These are phyloP conservation scores for Amniataba percoides DNA, from an alignment of 2,797 vertebrate genomes.

Conservation along the genomic window DNA sequence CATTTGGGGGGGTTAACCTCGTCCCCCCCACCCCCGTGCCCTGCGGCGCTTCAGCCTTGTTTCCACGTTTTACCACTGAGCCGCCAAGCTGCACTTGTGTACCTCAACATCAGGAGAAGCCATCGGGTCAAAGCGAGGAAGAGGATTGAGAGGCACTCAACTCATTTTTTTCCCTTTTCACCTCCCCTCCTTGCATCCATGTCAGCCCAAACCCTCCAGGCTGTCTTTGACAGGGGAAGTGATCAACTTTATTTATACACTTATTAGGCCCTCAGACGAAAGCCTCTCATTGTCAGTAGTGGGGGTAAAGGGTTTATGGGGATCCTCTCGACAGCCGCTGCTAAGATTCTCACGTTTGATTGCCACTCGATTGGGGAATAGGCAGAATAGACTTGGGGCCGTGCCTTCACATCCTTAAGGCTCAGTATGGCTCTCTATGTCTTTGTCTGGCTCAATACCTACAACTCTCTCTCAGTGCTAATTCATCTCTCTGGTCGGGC, in stretches of 20 bases:
- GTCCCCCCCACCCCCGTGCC: slow-evolving; percentile 79
- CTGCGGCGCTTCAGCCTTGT: slow-evolving; percentile 81
- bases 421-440: slow-evolving; percentile 39
- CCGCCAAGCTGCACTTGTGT: slow-evolving; percentile 82
- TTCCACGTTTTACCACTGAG: slow-evolving; percentile 81
- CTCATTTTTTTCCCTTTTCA: slow-evolving; percentile 72
- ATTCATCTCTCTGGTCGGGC: slow-evolving; percentile 46
- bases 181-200: slow-evolving; percentile 79
- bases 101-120: slow-evolving; percentile 82
- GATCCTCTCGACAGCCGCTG: slow-evolving; percentile 62
- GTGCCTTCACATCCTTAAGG: slow-evolving; percentile 63
- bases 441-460: slow-evolving; percentile 60
- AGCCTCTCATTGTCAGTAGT: slow-evolving; percentile 75
- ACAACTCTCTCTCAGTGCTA: slow-evolving; percentile 42
- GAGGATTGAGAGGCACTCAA: slow-evolving; percentile 80
- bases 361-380: slow-evolving; percentile 66
- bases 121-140: slow-evolving; percentile 81
- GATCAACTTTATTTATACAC: slow-evolving; percentile 87
- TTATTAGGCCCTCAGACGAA: slow-evolving; percentile 81
- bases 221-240: slow-evolving; percentile 83
- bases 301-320: slow-evolving; percentile 73
- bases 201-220: slow-evolving; percentile 76
- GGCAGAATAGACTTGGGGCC: slow-evolving; percentile 57
- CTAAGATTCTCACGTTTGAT: slow-evolving; percentile 81
- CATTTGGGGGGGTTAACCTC: slow-evolving; percentile 83